These are phyloP conservation scores for Papilio helenus DNA, from an alignment of 1,140 invertebrate genomes.

Conservation along the genomic window DNA sequence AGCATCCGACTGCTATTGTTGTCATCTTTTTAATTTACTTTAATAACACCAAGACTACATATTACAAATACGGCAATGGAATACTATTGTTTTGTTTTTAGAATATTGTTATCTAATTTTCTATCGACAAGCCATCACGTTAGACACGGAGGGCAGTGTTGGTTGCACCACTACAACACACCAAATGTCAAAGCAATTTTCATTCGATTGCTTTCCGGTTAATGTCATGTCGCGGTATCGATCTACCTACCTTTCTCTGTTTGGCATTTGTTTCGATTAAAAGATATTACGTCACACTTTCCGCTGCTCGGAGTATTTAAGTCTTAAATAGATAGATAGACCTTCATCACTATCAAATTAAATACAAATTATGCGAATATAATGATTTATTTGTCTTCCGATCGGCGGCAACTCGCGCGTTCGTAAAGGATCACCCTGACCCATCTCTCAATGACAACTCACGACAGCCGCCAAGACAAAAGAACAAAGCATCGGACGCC, in stretches of 20 bases:
- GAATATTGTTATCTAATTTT: constrained; percentile 3
- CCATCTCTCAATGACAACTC: constrained; percentile 69
- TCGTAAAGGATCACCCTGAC: constrained; percentile 56
- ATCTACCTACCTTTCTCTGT: constrained; percentile 20
- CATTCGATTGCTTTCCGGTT: constrained; percentile 31
- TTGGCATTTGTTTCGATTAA: constrained; percentile 7
- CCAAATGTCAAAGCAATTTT: constrained; percentile 37
- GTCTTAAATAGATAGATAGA: too few species aligned
- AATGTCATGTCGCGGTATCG: constrained; percentile 30
- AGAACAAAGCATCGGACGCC: constrained; percentile 63
- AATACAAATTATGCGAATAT: background rate
- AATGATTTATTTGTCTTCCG: background rate
- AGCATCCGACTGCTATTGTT: too few species aligned
- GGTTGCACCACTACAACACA: constrained; percentile 33
- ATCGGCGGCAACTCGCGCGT: constrained; percentile 22
- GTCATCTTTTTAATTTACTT: background rate
- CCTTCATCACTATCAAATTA: background rate
- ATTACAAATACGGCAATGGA: background rate
- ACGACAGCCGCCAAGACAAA: constrained; percentile 61
- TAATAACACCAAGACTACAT: background rate
- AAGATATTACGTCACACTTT: background rate
- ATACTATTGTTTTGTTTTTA: background rate
- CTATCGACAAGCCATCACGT: constrained; percentile 9
- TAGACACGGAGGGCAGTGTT: constrained; percentile 21
- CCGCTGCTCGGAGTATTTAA: too few species aligned